Evolutionary conservation across 2,113 vertebrate genomes (phyloP).

Genomic region (Clarias gariepinus): DNA sequence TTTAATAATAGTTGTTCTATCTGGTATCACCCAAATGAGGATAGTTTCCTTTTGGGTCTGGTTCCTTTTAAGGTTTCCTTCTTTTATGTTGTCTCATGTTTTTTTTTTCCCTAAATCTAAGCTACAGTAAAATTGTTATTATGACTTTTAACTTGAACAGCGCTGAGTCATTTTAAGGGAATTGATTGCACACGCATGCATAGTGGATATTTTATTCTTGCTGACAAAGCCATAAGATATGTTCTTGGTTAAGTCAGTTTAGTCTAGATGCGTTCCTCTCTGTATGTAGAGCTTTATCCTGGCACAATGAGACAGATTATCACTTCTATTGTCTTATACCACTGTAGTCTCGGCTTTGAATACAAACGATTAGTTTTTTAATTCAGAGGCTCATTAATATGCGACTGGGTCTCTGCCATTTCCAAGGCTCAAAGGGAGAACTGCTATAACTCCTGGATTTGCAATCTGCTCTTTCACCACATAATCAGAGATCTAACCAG

Average conservation of each 20-base stretch:
- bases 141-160: not conserved
- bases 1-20: too few species aligned
- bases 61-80: too few species aligned
- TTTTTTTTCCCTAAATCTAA: not conserved
- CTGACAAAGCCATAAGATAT: not conserved
- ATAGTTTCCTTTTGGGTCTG: too few species aligned
- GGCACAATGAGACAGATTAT: not conserved
- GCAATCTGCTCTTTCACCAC: not conserved
- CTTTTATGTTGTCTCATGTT: too few species aligned
- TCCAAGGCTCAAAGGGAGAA: not conserved
- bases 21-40: too few species aligned
- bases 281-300: not conserved
- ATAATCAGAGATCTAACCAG: not conserved
- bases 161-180: not conserved
- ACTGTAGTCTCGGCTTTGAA: not conserved
- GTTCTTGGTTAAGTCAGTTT: not conserved
- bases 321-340: not conserved
- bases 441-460: not conserved
- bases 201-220: not conserved
- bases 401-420: not conserved
- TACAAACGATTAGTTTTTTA: not conserved
- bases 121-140: not conserved
- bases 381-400: not conserved
- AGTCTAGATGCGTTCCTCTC: not conserved
- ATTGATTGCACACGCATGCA: not conserved